Evolutionary conservation across 2,113 vertebrate species (phyloP).

Genomic region (Saccopteryx bilineata): DNA sequence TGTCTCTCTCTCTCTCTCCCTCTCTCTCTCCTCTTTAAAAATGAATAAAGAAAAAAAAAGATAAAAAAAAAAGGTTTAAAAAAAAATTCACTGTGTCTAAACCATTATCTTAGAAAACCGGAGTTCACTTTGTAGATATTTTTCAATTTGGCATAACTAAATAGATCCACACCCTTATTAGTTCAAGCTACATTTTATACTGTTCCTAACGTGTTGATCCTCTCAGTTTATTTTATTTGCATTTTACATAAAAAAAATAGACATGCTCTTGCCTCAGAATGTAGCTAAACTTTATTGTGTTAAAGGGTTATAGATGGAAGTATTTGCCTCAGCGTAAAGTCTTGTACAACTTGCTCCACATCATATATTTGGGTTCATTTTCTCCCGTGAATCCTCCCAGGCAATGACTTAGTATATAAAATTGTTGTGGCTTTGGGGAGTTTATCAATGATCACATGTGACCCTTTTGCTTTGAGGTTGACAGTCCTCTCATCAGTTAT

Average conservation of each 20-base stretch:
- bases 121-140: slow-evolving; percentile 31
- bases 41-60: too few species aligned
- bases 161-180: slow-evolving; percentile 43
- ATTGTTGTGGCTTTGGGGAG: background rate
- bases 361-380: background rate
- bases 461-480: background rate
- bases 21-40: too few species aligned
- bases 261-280: background rate
- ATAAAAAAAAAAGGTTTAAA: too few species aligned
- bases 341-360: background rate
- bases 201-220: slow-evolving; percentile 16
- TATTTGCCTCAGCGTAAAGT: background rate
- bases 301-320: background rate
- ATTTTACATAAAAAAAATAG: slow-evolving; percentile 30
- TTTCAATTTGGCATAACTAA: slow-evolving; percentile 52
- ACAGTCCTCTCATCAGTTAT: background rate
- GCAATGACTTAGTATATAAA: background rate
- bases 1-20: too few species aligned
- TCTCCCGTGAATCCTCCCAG: background rate
- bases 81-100: background rate
- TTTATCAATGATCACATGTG: background rate
- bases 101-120: background rate
- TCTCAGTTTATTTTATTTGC: slow-evolving; percentile 53
- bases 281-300: background rate
- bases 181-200: slow-evolving; percentile 57